These are phyloP conservation scores for Trachymyrmex septentrionalis DNA, from an alignment of 1,140 invertebrate genomes.

Conservation along the genomic window DNA sequence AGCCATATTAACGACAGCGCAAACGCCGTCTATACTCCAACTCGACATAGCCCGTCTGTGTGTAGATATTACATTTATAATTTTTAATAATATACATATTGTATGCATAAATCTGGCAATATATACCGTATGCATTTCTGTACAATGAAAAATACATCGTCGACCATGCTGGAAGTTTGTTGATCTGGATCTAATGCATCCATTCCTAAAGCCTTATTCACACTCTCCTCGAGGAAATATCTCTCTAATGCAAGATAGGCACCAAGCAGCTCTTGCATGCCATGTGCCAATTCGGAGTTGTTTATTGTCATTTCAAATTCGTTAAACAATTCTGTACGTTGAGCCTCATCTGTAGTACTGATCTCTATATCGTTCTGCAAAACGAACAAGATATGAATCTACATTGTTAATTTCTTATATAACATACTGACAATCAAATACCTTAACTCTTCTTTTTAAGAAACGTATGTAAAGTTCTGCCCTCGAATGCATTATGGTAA, in stretches of 20 bases:
- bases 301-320: conserved; percentile 91
- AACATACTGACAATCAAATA: conserved; percentile 77
- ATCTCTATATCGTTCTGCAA: conserved; percentile 91
- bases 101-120: neutral
- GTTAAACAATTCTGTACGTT: conserved; percentile 87
- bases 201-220: conserved; percentile 96
- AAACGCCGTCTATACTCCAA: conserved; percentile 97
- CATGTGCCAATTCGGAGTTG: conserved; percentile 92
- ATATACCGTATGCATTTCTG: conserved; percentile 96
- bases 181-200: conserved; percentile 91
- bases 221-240: conserved; percentile 98
- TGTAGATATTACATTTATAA: conserved; percentile 57
- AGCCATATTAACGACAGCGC: conserved; percentile 98
- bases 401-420: neutral
- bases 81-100: conserved; percentile 28
- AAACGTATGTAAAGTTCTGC: conserved; percentile 97
- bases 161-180: conserved; percentile 96
- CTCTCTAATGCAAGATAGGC: conserved; percentile 97
- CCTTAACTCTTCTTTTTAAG: conserved; percentile 92
- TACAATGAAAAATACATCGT: conserved; percentile 99
- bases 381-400: conserved; percentile 29
- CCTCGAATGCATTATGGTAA: conserved; percentile 96
- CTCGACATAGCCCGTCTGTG: conserved; percentile 94
- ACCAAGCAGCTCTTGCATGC: conserved; percentile 96
- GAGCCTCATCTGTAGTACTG: conserved; percentile 87